A percentile compares a stretch with the other conserved stretches of the same genome.
These are phyloP conservation scores for Phalacrocorax brasilianus DNA, from an alignment of 2,113 vertebrate species.

Conservation along the genomic window DNA sequence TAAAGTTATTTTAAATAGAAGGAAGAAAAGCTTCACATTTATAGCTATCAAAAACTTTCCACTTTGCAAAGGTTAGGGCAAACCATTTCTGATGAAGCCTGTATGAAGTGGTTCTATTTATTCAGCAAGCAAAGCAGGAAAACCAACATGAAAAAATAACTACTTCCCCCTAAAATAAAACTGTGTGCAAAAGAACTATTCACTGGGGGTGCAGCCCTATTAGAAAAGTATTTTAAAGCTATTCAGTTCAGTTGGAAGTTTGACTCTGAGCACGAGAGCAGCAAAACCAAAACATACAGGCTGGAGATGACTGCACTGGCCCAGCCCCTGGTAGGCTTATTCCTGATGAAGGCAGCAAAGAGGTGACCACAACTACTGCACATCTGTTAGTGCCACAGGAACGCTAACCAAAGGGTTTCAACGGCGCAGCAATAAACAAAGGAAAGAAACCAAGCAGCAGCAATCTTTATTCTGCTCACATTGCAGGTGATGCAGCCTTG, in stretches of 20 bases:
- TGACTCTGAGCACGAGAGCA: background rate
- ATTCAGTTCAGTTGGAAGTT: background rate
- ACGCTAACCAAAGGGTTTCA: background rate
- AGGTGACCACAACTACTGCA: background rate
- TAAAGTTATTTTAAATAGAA: background rate
- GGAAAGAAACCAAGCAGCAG: background rate
- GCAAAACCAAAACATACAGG: background rate
- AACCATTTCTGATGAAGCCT: background rate
- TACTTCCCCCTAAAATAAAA: background rate
- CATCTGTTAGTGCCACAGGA: background rate
- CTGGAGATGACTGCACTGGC: background rate
- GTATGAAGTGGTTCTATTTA: background rate
- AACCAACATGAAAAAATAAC: background rate
- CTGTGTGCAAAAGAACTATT: background rate
- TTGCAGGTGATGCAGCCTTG: background rate
- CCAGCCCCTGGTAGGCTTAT: background rate
- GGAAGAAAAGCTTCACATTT: background rate
- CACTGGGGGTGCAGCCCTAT: background rate
- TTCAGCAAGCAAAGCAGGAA: background rate
- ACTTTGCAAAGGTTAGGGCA: background rate
- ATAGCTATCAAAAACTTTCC: background rate
- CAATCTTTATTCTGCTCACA: background rate
- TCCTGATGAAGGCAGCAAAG: background rate
- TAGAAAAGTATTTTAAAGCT: background rate
- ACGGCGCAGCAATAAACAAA: fast-evolving